Base-by-base conservation (phyloP, 2,888 invertebrate species). In the Achlya flavicornis region DNA sequence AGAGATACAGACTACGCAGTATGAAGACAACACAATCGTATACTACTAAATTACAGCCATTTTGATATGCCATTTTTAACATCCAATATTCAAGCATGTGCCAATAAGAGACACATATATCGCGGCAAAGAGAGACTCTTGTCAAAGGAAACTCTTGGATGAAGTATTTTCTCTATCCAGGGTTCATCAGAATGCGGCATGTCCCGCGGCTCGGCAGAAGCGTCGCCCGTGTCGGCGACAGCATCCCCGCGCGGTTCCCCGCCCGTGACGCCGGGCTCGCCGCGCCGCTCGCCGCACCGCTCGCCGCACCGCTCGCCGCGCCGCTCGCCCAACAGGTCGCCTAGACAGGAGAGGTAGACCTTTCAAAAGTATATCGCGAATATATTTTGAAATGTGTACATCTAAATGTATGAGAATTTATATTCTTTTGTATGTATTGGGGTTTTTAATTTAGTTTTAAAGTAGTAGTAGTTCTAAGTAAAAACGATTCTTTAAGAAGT, bases 141-240 rank as follows among this genome's bases (percentile, higher is more conserved):
- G n/a, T n/a, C n/a, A n/a, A n/a, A n/a, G n/a, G n/a, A n/a, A n/a
- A n/a, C n/a, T n/a, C n/a, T n/a, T n/a, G n/a, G n/a, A n/a, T n/a
- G 38, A 48, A 43, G 53, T 63, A 14, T 4, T 32, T 46, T 33
- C 4, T 41, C 48, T 19, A 61, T 63, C 0, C 76, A 93, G 93
- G 92, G 91, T 66, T 93, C 93, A 4, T 92, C 93, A 8, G 93
- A 93, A 69, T 93, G 93, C 61, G 90, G 90, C 26, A 89, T 92
- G 91, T 93, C 92, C 0, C 90, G 92, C 0, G 92, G 93, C 0
- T 93, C 93, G 0, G 92, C 85, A 0, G 93, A 93, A 58, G 92
- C 87, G 19, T 93, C 93, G 0, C 93, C 93, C 0, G 90, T 89
- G 70, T 93, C 93, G 0, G 90, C 85, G 0, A 80, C 83, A 4